A percentile compares a stretch with the other conserved stretches of the same genome.
phyloP scores from a whole-genome alignment of 2,888 invertebrate species.

The Erebia epiphron region DNA sequence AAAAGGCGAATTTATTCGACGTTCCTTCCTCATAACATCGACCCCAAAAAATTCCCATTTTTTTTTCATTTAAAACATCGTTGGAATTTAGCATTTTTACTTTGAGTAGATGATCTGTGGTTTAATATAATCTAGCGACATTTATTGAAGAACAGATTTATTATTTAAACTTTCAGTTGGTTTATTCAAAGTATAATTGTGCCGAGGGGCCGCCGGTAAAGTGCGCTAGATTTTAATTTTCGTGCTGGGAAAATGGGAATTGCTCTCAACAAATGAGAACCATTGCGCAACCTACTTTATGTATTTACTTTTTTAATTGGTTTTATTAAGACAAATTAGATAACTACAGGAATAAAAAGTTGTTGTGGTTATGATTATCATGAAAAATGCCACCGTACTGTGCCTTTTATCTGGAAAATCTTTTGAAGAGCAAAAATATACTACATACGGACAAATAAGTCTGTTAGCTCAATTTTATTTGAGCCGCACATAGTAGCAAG shows the following conservation, averaged over 20 bases:
- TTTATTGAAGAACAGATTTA: not conserved
- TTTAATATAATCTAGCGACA: not conserved
- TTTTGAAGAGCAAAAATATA: not conserved
- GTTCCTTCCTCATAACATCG: no score
- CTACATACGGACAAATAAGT: no score
- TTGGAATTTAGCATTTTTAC: no score
- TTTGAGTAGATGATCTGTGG: no score
- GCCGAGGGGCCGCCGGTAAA: conserved; percentile 4
- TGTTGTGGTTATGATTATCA: not conserved
- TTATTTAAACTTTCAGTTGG: conserved; percentile 8
- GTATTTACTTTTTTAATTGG: conserved; percentile 7
- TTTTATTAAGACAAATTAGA: conserved; percentile 4
- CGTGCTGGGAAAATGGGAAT: conserved; percentile 15
- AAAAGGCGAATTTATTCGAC: no score
- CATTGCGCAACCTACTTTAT: conserved; percentile 6
- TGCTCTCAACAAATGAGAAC: conserved; percentile 21
- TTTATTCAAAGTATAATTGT: conserved; percentile 13
- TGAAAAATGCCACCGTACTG: no score
- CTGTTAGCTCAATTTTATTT: no score
- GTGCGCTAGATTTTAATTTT: conserved; percentile 17
- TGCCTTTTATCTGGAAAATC: no score
- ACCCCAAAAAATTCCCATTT: no score
- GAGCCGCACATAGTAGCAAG: no score
- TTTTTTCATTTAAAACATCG: no score
- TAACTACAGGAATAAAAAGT: not conserved